Base-by-base conservation (phyloP, 2,888 invertebrate species). In the Ceraclea dissimilis region DNA sequence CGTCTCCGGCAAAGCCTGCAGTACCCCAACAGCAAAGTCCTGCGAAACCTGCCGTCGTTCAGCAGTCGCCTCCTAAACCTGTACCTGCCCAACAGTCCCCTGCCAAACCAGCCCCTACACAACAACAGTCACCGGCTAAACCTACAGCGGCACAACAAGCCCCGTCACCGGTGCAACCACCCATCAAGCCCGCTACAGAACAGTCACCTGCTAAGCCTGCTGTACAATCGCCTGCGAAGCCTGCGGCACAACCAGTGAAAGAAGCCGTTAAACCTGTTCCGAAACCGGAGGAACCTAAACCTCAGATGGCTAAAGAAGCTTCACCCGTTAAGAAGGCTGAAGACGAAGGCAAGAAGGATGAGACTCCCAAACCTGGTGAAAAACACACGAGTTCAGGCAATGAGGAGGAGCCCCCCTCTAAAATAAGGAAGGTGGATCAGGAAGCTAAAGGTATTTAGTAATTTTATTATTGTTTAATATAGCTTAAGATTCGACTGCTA, bases 61-160 rank as follows among this genome's bases (percentile, higher is more conserved):
- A 58, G 13, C 44, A 58, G 48, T 31, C 59, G 44, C 54, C 62
- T 55, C 18, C 57, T 51, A 39, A 59, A 44, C 57, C 60, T 6
- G 55, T 58, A 50, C 54, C 48, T 48, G 17, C 39, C 34, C 18
- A 17, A 33, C 51, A 50, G 44, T 18, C 56, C 21, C 60, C 60
- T 16, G 52, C 49, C 2, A 54, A 58, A 39, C 49, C 49, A 2
- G 43, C 16, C 16, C 54, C 22, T 13, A 16, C 22, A 20, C 26
- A n/a, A 19, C 49, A 44, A 31, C 44, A 58, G 49, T 31, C 59
- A 47, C 54, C 62, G 54, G 31, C 57, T 52, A 39, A 59, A 44
- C 57, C 60, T 5, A 54, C 57, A 49, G 52, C 49, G 43, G 18
- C 34, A 6, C 31, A 53, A 34, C 39, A 49, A 16, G 1, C 53